These are phyloP conservation scores for Caenorhabditis sp. DNA, from an alignment of 2,888 invertebrate species.

Conservation along the genomic window DNA sequence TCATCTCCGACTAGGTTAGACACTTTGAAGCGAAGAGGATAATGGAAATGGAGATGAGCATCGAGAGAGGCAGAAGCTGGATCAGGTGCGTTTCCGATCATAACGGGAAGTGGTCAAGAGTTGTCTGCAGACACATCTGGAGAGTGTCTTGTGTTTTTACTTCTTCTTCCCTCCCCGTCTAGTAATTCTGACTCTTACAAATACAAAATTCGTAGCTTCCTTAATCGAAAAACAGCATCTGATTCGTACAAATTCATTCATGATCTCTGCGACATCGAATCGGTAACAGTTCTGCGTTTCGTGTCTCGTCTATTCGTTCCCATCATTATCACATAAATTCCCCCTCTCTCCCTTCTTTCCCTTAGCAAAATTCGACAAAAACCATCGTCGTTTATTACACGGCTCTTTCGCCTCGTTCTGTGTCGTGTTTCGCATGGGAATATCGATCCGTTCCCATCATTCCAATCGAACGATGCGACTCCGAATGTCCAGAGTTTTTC, in stretches of 20 bases:
- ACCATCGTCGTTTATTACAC: conserved; percentile 2
- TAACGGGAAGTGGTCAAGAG: too few species aligned
- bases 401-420: conserved; percentile 1
- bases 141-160: too few species aligned
- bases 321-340: conserved; percentile 2
- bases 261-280: conserved; percentile 19
- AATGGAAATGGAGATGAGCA: conserved; percentile 24
- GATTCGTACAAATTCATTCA: neutral
- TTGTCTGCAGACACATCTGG: neutral
- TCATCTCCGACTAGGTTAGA: conserved; percentile 16
- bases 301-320: too few species aligned
- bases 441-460: conserved; percentile 35
- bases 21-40: conserved; percentile 6
- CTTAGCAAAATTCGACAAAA: conserved; percentile 2
- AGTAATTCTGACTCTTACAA: too few species aligned
- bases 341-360: neutral
- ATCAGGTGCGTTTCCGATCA: conserved; percentile 37
- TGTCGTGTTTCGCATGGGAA: conserved; percentile 42
- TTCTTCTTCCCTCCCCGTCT: too few species aligned
- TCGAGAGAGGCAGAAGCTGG: conserved; percentile 47
- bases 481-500: conserved; percentile 17
- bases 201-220: too few species aligned
- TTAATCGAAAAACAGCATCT: too few species aligned
- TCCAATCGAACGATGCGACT: conserved; percentile 29
- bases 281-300: too few species aligned